phyloP scores from a whole-genome alignment of 2,797 vertebrate genomes.

The Brachymystax lenok region DNA sequence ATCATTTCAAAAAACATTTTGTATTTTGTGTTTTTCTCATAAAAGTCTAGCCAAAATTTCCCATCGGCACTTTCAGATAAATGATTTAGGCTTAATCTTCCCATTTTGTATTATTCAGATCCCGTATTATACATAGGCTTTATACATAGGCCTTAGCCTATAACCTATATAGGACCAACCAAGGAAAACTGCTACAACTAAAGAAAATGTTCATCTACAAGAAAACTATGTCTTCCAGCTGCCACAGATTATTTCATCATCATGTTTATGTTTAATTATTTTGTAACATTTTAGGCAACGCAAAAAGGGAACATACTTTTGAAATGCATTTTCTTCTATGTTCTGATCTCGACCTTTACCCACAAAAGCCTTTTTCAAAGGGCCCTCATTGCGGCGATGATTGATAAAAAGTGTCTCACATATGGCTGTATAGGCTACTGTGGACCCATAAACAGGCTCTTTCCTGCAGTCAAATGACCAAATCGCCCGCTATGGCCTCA shows the following conservation, averaged over 20 bases:
- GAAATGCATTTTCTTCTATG: not conserved
- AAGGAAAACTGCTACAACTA: no score
- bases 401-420: no score
- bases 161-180: no score
- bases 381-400: not conserved
- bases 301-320: not conserved
- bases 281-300: not conserved
- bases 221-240: not conserved
- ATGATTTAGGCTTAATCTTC: not conserved
- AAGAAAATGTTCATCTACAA: no score
- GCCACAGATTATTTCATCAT: not conserved
- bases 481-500: no score
- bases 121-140: not conserved
- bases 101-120: not conserved
- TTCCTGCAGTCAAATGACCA: no score
- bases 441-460: no score
- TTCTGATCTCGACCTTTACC: no score
- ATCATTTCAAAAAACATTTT: not conserved
- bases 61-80: not conserved
- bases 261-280: not conserved
- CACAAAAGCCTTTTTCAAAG: not conserved
- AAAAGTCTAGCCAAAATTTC: not conserved
- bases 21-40: not conserved
- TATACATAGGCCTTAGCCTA: no score
- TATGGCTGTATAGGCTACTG: no score